Conservation (phyloP, 2,888 invertebrate genomes). For the Agrilus biguttatus region DNA sequence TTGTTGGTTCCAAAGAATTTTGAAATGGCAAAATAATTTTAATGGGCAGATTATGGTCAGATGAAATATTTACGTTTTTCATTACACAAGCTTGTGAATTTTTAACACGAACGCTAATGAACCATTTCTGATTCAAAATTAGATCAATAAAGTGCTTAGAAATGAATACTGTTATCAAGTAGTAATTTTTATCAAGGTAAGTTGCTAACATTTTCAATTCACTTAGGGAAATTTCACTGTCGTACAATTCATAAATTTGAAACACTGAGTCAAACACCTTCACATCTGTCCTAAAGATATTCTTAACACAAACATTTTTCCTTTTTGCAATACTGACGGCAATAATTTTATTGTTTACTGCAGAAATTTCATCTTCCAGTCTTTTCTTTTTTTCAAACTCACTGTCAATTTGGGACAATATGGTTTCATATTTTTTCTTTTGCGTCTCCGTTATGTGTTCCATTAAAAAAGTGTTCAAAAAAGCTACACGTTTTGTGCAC, state of each 20-base stretch:
- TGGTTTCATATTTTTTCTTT: conserved; percentile 17
- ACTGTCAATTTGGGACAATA: conserved; percentile 19
- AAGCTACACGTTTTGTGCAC: too few relatives aligned
- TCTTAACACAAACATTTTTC: conserved; percentile 10
- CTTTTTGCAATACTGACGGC: conserved; percentile 13
- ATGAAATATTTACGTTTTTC: conserved; percentile 12
- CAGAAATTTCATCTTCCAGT: conserved; percentile 15
- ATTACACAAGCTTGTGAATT: conserved; percentile 6
- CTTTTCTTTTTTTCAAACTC: conserved; percentile 17
- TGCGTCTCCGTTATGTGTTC: conserved; percentile 14
- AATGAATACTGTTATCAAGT: conserved; percentile 21
- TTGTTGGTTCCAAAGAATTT: conserved; percentile 12
- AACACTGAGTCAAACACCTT: conserved; percentile 21
- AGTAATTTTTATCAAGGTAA: conserved; percentile 17
- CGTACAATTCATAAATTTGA: conserved; percentile 18
- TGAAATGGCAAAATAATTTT: conserved; percentile 18
- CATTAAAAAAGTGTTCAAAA: conserved; percentile 8
- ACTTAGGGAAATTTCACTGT: conserved; percentile 12
- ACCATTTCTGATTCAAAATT: conserved; percentile 16
- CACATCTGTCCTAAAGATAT: conserved; percentile 18
- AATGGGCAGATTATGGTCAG: conserved; percentile 12
- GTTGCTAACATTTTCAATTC: conserved; percentile 9
- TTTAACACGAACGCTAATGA: conserved; percentile 15
- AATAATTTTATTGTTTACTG: conserved; percentile 16
- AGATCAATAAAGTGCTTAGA: conserved; percentile 18